Evolutionary conservation across 1,140 invertebrate genomes (phyloP).

Genomic region (Scylla paramamosain): DNA sequence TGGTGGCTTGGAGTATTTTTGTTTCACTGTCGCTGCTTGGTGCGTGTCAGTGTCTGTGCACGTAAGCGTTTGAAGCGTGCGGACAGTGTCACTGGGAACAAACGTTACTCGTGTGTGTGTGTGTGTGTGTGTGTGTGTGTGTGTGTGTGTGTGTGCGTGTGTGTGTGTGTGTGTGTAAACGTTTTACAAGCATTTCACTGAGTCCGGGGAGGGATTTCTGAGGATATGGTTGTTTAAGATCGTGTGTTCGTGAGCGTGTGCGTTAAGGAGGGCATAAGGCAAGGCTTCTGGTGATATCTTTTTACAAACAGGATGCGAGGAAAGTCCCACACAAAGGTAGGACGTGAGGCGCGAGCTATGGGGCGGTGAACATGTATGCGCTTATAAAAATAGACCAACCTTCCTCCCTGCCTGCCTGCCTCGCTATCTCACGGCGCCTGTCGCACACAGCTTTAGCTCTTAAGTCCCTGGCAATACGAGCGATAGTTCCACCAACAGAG

Average conservation of each 20-base stretch:
- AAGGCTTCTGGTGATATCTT: not conserved
- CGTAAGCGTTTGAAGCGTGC: not conserved
- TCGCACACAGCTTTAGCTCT: not conserved
- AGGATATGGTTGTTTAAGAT: no score
- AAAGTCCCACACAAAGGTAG: not conserved
- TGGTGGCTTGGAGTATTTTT: not conserved
- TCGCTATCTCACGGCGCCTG: not conserved
- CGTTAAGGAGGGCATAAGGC: not conserved
- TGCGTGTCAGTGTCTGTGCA: not conserved
- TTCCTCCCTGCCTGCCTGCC: not conserved
- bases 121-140: not conserved
- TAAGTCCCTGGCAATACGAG: not conserved
- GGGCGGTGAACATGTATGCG: not conserved
- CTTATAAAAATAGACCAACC: not conserved
- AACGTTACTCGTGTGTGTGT: no score
- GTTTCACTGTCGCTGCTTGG: no score
- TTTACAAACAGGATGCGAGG: not conserved
- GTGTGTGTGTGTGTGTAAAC: not conserved
- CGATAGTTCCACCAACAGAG: not conserved
- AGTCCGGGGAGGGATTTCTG: not conserved
- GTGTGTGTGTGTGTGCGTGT: not conserved
- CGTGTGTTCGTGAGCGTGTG: no score
- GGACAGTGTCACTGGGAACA: not conserved
- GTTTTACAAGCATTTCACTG: not conserved
- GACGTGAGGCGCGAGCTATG: not conserved